Conservation (phyloP, 2,797 vertebrate species). For the Jordanella pulchra region DNA sequence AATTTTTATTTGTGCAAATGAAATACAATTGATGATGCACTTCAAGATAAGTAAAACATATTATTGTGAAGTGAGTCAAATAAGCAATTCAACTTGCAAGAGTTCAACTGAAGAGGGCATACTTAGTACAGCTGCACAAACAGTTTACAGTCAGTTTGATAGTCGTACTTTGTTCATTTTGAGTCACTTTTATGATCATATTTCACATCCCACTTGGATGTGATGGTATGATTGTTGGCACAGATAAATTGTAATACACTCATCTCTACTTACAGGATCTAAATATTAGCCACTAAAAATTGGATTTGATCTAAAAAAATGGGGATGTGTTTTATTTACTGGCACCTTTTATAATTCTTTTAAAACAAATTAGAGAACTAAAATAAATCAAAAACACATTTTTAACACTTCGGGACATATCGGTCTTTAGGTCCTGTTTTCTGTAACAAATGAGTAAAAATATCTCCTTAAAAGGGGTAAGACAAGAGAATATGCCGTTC, state of each 20-base stretch:
- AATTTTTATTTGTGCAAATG: background rate
- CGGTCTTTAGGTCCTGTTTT: too few species aligned
- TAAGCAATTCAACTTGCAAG: background rate
- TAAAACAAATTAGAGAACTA: too few species aligned
- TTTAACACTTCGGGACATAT: too few species aligned
- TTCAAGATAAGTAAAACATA: background rate
- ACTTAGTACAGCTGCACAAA: background rate
- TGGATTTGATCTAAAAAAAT: too few species aligned
- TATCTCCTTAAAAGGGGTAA: too few species aligned
- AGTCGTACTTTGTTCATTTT: background rate
- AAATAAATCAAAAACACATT: too few species aligned
- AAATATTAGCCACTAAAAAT: background rate
- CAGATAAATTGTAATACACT: background rate
- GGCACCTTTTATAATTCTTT: too few species aligned
- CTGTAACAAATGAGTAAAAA: too few species aligned
- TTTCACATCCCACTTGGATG: background rate
- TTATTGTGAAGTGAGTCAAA: too few species aligned
- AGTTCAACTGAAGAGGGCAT: conserved; percentile 6
- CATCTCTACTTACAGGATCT: background rate
- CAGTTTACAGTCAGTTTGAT: background rate
- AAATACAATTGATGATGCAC: background rate
- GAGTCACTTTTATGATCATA: background rate
- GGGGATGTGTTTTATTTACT: too few species aligned
- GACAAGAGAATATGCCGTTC: too few species aligned
- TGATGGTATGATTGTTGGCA: background rate